These are phyloP conservation scores for Triplophysa dalaica DNA, from an alignment of 2,113 vertebrate genomes.

Conservation along the genomic window DNA sequence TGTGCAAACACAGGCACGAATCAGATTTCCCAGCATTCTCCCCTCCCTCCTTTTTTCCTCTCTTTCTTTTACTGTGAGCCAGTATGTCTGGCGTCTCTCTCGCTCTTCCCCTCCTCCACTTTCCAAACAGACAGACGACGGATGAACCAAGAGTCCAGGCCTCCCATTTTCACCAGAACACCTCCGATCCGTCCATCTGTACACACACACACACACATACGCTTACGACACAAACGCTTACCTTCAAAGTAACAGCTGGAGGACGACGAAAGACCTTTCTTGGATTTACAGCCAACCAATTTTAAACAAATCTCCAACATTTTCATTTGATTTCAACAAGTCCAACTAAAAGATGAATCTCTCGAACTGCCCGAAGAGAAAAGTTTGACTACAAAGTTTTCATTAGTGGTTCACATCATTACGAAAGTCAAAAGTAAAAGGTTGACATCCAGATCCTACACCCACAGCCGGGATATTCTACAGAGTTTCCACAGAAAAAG, in stretches of 20 bases:
- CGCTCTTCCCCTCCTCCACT: slow-evolving; percentile 67
- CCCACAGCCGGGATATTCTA: slow-evolving; percentile 48
- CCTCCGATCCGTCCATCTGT: neutral
- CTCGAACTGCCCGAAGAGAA: slow-evolving; percentile 23
- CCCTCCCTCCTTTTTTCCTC: slow-evolving; percentile 69
- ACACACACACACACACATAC: slow-evolving; percentile 7
- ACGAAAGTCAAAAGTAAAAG: neutral
- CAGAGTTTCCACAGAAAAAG: slow-evolving; percentile 63
- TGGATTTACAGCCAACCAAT: slow-evolving; percentile 98
- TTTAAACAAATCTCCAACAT: slow-evolving; percentile 99
- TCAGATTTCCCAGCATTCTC: slow-evolving; percentile 77
- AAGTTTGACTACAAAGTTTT: neutral
- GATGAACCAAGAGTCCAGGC: slow-evolving; percentile 47
- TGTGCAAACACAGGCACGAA: slow-evolving; percentile 58
- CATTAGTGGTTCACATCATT: neutral
- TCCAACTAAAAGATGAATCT: slow-evolving; percentile 56
- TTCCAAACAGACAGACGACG: slow-evolving; percentile 60
- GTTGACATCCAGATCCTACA: slow-evolving; percentile 21
- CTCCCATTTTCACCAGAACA: slow-evolving; percentile 31
- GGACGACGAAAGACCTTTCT: slow-evolving; percentile 95
- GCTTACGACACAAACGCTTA: slow-evolving; percentile 66
- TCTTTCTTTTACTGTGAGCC: slow-evolving; percentile 71
- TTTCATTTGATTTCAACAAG: slow-evolving; percentile 84
- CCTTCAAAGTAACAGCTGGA: slow-evolving; percentile 98
- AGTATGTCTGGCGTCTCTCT: slow-evolving; percentile 74